Evolutionary conservation across 2,888 invertebrate species (phyloP).

Genomic region (Ctenicera cuprea): DNA sequence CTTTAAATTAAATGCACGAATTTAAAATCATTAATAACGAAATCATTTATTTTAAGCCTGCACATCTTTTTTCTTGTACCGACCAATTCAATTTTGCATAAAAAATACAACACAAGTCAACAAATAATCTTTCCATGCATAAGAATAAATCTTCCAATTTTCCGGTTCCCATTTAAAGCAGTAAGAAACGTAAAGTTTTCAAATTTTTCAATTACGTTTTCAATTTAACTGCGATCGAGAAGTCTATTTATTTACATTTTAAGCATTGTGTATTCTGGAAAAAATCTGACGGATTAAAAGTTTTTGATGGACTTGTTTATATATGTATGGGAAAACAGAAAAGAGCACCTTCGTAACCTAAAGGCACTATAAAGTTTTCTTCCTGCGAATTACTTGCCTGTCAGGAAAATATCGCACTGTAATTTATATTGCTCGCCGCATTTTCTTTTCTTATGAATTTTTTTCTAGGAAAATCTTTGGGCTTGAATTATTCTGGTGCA

Average conservation of each 20-base stretch:
- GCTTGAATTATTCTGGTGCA: too few relatives aligned
- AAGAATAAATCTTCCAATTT: background rate
- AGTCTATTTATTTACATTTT: slow-evolving; percentile 49
- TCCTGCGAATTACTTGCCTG: slow-evolving; percentile 39
- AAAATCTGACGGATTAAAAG: slow-evolving; percentile 51
- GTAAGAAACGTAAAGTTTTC: slow-evolving; percentile 25
- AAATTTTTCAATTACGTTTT: slow-evolving; percentile 43
- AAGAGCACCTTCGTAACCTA: slow-evolving; percentile 44
- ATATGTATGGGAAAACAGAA: slow-evolving; percentile 49
- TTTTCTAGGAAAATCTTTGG: background rate
- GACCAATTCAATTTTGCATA: background rate
- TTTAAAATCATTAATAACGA: slow-evolving; percentile 26
- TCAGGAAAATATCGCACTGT: slow-evolving; percentile 45
- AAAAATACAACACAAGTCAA: background rate
- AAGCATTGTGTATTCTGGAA: slow-evolving; percentile 41
- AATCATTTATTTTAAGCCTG: background rate
- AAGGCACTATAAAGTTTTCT: slow-evolving; percentile 52
- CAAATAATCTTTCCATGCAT: slow-evolving; percentile 10
- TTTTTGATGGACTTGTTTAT: slow-evolving; percentile 54
- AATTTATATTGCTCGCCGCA: slow-evolving; percentile 38
- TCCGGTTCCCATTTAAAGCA: slow-evolving; percentile 13
- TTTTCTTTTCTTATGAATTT: slow-evolving; percentile 28
- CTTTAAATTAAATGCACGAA: slow-evolving; percentile 27
- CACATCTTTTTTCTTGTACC: background rate
- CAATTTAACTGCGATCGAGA: slow-evolving; percentile 42